These are phyloP conservation scores for Gambusia holbrooki DNA, from an alignment of 2,113 vertebrate genomes.

Conservation along the genomic window DNA sequence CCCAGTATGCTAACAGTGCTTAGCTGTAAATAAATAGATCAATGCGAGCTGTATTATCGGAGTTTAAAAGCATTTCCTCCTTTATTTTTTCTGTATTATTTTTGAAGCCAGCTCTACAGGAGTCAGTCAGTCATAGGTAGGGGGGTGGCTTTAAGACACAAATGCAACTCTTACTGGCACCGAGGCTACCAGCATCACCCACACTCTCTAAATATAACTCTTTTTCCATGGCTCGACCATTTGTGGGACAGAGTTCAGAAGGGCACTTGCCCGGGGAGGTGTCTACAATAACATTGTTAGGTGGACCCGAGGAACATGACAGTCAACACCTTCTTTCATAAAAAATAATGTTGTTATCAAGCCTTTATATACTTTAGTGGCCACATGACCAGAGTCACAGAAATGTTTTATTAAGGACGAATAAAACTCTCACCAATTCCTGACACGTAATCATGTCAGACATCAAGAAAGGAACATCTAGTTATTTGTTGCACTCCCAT, in stretches of 20 bases:
- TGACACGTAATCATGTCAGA: slow-evolving; percentile 3
- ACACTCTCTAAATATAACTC: slow-evolving; percentile 81
- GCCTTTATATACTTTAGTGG: slow-evolving; percentile 18
- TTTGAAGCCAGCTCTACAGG: slow-evolving; percentile 53
- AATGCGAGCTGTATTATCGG: slow-evolving; percentile 38
- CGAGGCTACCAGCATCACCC: slow-evolving; percentile 71
- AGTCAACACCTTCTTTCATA: slow-evolving; percentile 42
- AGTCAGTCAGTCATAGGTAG: slow-evolving; percentile 74
- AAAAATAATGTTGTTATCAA: slow-evolving; percentile 42
- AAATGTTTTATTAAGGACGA: background rate
- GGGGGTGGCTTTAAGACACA: slow-evolving; percentile 73
- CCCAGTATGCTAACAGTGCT: slow-evolving; percentile 46
- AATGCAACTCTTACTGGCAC: slow-evolving; percentile 76
- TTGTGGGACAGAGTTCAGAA: slow-evolving; percentile 75
- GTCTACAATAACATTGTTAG: slow-evolving; percentile 65
- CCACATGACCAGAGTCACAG: slow-evolving; percentile 7
- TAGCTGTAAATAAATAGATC: slow-evolving; percentile 60
- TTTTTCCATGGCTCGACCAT: slow-evolving; percentile 79
- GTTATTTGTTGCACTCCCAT: background rate
- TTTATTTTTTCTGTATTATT: slow-evolving; percentile 30
- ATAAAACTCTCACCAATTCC: background rate
- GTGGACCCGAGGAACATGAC: slow-evolving; percentile 49
- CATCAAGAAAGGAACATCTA: background rate
- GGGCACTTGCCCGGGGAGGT: slow-evolving; percentile 67
- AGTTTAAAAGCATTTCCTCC: slow-evolving; percentile 56